These are phyloP conservation scores for rat (Rattus norvegicus) DNA, from an alignment of 2,113 vertebrate genomes.

Conservation along the genomic window DNA sequence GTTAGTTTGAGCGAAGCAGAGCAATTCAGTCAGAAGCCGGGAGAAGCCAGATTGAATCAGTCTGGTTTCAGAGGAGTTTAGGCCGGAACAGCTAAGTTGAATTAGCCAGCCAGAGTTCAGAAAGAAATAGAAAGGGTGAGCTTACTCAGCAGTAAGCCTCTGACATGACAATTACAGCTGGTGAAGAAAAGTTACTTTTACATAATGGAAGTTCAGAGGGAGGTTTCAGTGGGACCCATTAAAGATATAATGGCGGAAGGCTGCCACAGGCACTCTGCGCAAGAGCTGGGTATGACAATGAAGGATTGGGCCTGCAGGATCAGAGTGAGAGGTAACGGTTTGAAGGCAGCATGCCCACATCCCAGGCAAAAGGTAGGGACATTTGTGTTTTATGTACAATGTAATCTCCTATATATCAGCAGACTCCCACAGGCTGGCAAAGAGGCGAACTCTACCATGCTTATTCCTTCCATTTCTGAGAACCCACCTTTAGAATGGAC, in stretches of 20 bases:
- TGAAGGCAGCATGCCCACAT: neutral
- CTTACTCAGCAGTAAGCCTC: too few species aligned
- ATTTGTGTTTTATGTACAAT: neutral
- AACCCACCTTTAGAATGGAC: neutral
- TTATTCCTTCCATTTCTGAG: neutral
- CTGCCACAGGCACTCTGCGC: too few species aligned
- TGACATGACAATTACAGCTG: too few species aligned
- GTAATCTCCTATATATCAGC: neutral
- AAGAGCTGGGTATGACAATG: neutral
- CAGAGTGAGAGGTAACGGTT: neutral
- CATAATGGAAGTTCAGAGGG: neutral
- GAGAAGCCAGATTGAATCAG: too few species aligned
- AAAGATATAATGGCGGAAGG: neutral
- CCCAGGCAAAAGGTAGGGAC: neutral
- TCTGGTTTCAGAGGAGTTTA: too few species aligned
- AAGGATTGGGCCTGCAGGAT: neutral
- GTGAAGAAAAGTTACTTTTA: too few species aligned
- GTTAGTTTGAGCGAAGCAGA: too few species aligned
- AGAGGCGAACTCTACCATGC: neutral
- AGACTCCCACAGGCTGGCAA: neutral
- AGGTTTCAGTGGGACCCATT: neutral
- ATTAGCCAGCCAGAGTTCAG: too few species aligned
- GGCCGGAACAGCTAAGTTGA: too few species aligned
- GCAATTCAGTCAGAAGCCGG: too few species aligned
- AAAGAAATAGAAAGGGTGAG: too few species aligned